Percentiles rank a stretch among this genome's conserved stretches.
These are phyloP conservation scores for Agrochola circellaris DNA, from an alignment of 2,888 invertebrate species.

Conservation along the genomic window DNA sequence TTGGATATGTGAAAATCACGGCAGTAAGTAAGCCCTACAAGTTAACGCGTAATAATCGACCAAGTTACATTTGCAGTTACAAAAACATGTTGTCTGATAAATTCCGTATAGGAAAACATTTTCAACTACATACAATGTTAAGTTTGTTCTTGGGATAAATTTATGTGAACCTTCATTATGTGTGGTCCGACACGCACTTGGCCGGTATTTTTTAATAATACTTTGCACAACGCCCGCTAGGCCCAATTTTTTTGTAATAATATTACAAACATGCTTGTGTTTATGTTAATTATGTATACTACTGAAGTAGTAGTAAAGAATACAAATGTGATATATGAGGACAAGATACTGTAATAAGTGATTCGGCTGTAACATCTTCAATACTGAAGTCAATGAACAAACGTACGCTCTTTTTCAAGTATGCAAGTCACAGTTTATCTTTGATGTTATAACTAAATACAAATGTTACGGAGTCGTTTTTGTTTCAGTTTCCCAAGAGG, in stretches of 20 bases:
- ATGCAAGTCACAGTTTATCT: slow-evolving; percentile 53
- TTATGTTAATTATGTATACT: background rate
- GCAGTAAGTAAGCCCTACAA: too few relatives aligned
- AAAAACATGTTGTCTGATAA: too few relatives aligned
- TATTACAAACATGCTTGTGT: background rate
- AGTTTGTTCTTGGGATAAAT: too few relatives aligned
- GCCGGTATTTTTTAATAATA: background rate
- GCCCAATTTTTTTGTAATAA: background rate
- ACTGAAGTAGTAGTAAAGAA: background rate
- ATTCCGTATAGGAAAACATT: too few relatives aligned
- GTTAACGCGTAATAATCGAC: too few relatives aligned
- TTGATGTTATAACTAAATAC: slow-evolving; percentile 11
- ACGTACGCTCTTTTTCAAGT: background rate
- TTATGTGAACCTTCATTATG: too few relatives aligned
- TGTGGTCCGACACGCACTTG: too few relatives aligned
- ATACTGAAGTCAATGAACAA: background rate
- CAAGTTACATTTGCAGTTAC: too few relatives aligned
- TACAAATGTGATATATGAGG: background rate
- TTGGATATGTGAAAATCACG: too few relatives aligned
- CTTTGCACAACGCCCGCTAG: background rate
- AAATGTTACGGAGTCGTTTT: slow-evolving; percentile 60
- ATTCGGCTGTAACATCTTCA: slow-evolving; percentile 3
- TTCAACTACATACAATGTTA: too few relatives aligned
- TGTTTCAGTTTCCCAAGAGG: slow-evolving; percentile 86
- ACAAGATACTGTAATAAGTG: background rate